Conservation (phyloP, 2,888 invertebrate genomes). For the Oscheius sp. region DNA sequence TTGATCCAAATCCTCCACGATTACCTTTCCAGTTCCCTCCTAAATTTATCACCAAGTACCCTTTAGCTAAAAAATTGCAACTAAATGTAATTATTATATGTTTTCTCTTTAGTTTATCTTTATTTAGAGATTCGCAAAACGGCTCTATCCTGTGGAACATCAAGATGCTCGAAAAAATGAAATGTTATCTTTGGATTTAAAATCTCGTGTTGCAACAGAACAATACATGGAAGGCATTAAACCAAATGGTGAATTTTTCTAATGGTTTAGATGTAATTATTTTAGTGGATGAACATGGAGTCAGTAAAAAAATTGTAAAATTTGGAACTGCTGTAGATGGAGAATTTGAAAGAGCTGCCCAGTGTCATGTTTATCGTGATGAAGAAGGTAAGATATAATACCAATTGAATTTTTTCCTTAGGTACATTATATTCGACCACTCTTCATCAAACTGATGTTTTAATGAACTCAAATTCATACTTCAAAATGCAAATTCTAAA, state of each 20-base stretch:
- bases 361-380: constrained; percentile 61
- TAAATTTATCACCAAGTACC: constrained; percentile 75
- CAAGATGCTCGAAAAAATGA: no score
- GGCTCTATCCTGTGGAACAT: constrained; percentile 9
- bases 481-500: constrained; percentile 92
- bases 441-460: constrained; percentile 80
- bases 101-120: neutral
- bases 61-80: constrained; percentile 69
- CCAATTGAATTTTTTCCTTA: constrained; percentile 17
- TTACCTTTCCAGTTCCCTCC: constrained; percentile 79
- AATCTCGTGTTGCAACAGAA: constrained; percentile 3
- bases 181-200: no score
- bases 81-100: constrained; percentile 27
- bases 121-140: neutral
- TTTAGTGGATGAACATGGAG: neutral
- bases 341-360: constrained; percentile 75
- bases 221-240: neutral
- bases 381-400: constrained; percentile 27
- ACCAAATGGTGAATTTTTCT: neutral
- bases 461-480: constrained; percentile 87
- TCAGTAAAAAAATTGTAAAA: constrained; percentile 76
- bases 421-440: constrained; percentile 53
- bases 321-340: constrained; percentile 92
- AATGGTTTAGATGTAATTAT: neutral
- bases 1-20: constrained; percentile 81